phyloP scores from a whole-genome alignment of 2,113 vertebrate genomes.

The Sceloporus tristichus region DNA sequence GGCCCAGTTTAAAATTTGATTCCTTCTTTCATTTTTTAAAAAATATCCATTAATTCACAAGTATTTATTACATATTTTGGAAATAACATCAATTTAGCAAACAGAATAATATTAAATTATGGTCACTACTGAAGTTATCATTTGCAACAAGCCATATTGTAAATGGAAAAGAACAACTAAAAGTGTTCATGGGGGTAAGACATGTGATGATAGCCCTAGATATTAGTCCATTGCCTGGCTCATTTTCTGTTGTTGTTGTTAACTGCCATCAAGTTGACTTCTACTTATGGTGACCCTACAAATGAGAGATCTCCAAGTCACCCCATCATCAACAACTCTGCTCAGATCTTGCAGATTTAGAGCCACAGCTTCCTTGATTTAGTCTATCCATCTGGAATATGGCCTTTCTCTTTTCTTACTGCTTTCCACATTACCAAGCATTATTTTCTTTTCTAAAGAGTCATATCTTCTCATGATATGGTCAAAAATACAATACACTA shows the following conservation, averaged over 20 bases:
- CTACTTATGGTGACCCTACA: background rate
- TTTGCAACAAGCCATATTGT: background rate
- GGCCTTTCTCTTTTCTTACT: too few relatives aligned
- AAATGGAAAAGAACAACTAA: background rate
- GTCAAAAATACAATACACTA: too few relatives aligned
- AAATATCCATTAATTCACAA: background rate
- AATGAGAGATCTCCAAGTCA: background rate
- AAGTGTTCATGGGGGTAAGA: background rate
- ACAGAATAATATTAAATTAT: background rate
- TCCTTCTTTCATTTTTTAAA: background rate
- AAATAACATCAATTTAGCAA: background rate
- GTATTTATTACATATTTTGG: background rate
- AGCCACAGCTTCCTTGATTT: too few relatives aligned
- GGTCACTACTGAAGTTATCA: background rate
- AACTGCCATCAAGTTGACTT: background rate
- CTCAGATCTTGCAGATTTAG: too few relatives aligned
- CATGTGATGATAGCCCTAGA: background rate
- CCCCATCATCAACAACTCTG: too few relatives aligned
- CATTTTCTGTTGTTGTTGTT: background rate
- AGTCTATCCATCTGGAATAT: too few relatives aligned
- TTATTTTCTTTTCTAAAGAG: too few relatives aligned
- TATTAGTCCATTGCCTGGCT: background rate
- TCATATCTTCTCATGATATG: too few relatives aligned
- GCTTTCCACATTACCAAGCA: too few relatives aligned
- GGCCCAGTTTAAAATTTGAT: constrained; percentile 39